A percentile compares a stretch with the other conserved stretches of the same genome.
These are phyloP conservation scores for Tapera naevia DNA, from an alignment of 2,797 vertebrate genomes.

Conservation along the genomic window DNA sequence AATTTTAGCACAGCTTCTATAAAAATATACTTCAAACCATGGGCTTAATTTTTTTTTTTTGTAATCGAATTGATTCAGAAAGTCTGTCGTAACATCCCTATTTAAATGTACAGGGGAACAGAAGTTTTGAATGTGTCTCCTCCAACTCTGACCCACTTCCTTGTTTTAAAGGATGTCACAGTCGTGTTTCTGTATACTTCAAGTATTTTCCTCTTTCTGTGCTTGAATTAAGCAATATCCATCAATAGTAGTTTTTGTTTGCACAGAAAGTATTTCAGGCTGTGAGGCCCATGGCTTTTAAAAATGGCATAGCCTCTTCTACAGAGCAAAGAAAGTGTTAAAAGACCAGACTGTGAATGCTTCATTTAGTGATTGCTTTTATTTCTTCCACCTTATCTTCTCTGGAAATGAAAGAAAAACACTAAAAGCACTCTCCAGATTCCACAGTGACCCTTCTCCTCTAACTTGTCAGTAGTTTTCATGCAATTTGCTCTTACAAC, in stretches of 20 bases:
- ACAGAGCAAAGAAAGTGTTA: not conserved
- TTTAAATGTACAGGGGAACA: accelerated
- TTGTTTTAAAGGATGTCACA: not conserved
- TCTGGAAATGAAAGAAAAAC: not conserved
- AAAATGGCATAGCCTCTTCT: not conserved
- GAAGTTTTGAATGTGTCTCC: not conserved
- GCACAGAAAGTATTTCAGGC: not conserved
- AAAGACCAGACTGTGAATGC: not conserved
- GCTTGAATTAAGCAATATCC: not conserved
- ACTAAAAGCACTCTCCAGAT: not conserved
- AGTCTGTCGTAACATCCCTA: accelerated
- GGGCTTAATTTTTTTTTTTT: not conserved
- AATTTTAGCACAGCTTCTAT: not conserved
- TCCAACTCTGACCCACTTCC: not conserved
- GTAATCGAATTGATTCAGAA: not conserved
- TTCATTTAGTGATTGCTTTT: not conserved
- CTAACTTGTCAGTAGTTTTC: not conserved
- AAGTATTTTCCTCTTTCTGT: not conserved
- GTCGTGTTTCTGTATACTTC: not conserved
- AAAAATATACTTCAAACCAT: not conserved
- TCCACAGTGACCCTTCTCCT: not conserved
- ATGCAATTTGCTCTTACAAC: not conserved
- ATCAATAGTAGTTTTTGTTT: not conserved
- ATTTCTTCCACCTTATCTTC: not conserved
- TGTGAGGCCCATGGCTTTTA: not conserved